Conservation (phyloP, 2,888 invertebrate species). For the Cyclophora punctaria region DNA sequence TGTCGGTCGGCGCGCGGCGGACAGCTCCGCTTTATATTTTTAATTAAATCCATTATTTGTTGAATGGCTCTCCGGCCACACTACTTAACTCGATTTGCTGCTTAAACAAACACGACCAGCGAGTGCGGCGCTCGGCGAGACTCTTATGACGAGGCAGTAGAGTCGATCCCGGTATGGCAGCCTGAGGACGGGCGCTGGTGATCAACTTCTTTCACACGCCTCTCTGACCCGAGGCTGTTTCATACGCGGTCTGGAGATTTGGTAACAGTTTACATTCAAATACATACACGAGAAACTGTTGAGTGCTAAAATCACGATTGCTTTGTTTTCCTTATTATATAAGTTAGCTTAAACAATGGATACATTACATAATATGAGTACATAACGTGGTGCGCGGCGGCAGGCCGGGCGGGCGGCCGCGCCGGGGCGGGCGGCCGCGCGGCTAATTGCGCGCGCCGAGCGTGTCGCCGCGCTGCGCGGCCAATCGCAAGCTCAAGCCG, state of each 20-base stretch:
- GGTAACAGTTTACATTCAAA: too few relatives aligned
- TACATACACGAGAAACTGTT: too few relatives aligned
- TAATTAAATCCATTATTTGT: slow-evolving; percentile 33
- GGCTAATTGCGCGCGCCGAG: slow-evolving; percentile 10
- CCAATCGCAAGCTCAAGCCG: slow-evolving; percentile 12
- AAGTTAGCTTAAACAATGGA: too few relatives aligned
- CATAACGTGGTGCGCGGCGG: too few relatives aligned
- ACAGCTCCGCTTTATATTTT: slow-evolving; percentile 20
- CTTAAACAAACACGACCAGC: slow-evolving; percentile 22
- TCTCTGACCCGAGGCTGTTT: slow-evolving; percentile 24
- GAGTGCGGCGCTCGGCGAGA: neutral
- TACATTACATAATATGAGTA: too few relatives aligned
- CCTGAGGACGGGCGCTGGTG: slow-evolving; percentile 6
- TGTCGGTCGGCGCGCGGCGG: neutral
- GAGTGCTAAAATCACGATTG: slow-evolving; percentile 10
- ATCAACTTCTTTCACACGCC: slow-evolving; percentile 29
- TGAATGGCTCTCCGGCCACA: slow-evolving; percentile 15
- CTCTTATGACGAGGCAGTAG: neutral
- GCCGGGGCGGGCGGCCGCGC: neutral
- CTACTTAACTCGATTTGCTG: slow-evolving; percentile 27
- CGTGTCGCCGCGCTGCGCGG: slow-evolving; percentile 22
- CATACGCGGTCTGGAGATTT: slow-evolving; percentile 14
- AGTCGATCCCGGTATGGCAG: neutral
- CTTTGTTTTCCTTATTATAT: slow-evolving; percentile 4
- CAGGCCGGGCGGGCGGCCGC: too few relatives aligned